A percentile compares a stretch with the other conserved stretches of the same genome.
Evolutionary conservation across 1,140 invertebrate genomes (phyloP).

Genomic region (Kradibia gibbosae): DNA sequence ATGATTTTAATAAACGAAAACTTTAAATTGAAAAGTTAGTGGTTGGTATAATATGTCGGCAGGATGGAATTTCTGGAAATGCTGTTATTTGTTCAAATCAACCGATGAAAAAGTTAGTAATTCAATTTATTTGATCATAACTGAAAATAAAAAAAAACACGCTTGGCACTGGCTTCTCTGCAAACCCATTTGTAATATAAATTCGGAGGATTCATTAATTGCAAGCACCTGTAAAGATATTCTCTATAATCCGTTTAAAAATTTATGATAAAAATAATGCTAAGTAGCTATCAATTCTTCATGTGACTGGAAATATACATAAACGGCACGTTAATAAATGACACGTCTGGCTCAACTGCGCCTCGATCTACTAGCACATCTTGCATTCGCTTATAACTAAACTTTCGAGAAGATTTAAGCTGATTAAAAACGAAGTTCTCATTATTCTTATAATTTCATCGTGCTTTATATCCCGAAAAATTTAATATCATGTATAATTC

Average conservation of each 20-base stretch:
- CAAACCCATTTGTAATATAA: too few relatives aligned
- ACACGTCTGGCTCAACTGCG: neutral
- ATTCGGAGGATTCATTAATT: neutral
- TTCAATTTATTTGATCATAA: neutral
- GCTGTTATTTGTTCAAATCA: neutral
- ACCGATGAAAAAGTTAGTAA: neutral
- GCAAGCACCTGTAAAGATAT: neutral
- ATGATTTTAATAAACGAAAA: constrained; percentile 51
- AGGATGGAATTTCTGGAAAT: neutral
- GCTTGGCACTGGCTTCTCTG: too few relatives aligned
- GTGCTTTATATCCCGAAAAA: neutral
- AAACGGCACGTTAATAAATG: neutral
- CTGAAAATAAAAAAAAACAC: neutral
- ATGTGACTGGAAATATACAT: neutral
- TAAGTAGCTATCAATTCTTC: neutral
- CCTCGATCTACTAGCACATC: neutral
- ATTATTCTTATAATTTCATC: neutral
- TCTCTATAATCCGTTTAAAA: neutral
- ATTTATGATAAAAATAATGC: neutral
- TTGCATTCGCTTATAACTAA: neutral
- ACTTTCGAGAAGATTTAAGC: neutral
- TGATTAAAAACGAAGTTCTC: neutral
- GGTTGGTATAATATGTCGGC: neutral
- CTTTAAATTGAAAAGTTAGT: constrained; percentile 40
- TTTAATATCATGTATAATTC: neutral